Base-by-base conservation (phyloP, 2,113 vertebrate species). In the Galeopterus variegatus region DNA sequence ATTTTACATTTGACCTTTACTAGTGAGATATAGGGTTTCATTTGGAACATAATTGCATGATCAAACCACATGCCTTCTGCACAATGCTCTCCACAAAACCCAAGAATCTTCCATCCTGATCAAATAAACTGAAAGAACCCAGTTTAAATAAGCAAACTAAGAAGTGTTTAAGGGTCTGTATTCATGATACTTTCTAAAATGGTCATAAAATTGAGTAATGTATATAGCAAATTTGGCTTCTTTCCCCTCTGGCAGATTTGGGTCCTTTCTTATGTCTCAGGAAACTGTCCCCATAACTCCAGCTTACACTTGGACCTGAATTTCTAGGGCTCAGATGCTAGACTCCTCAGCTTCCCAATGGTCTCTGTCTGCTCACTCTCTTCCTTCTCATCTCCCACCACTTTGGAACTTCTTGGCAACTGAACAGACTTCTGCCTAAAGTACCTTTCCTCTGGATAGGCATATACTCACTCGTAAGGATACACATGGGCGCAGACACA, bases 1-100 rank as follows among this genome's bases (percentile, higher is more conserved):
- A 81, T 82, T 96, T 81, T 91, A 54, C 50, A 67, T 85, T 93
- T 95, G 89, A 80, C 69, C 65, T 97, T 98, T 91, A 21, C 33
- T 56, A 58, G 33, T 54, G 18, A 31, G 14, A 52, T 96, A 86
- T 21, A 86, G 36, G 67, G 69, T 89, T 95, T 84, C 79, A 41
- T 84, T 96, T 48, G 52, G 62, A 31, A 58, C 69, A 31, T 31
- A 67, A 92, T 26, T 76, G 69, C 26, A n/a, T 93, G 67, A 67
- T 15, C 28, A 93, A 48, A 94, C 21, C 26, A 8, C 1, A 48
- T 62, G 24, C 2, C 0, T 60, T 33, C 45, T 48, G 33, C 2
- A 17, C 24, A 89, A 41, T 12, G 12, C 13, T 75, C 52, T 92
- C 31, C 62, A 88, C 41, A 92, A 80, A 82, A 58, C 11, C 21